Evolutionary conservation across 2,113 vertebrate species (phyloP), one percentile per base, ranked within the genome.

Genomic region (Baryphthengus martii): DNA sequence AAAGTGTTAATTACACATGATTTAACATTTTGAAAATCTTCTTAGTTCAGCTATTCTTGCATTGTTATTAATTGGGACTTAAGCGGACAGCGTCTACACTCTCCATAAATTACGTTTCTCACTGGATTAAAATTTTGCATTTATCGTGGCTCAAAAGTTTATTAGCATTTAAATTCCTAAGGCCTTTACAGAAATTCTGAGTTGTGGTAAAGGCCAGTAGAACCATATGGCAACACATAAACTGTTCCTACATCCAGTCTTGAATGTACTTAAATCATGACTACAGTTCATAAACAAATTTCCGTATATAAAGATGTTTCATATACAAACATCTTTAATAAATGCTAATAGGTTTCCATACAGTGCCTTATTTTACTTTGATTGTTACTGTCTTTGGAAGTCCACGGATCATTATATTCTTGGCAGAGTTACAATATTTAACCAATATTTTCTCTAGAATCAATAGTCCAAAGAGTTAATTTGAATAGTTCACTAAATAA

Each of bases 21-120:
- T 52, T 86, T 83, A 92, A 76, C 58, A 74, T 74, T 96, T 95
- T 80, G 37, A 90, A 77, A 92, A 76, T 86, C 49, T 91, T 87
- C 70, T 67, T 66, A 89, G 37, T 31, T 89, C 63, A 90, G 80
- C 63, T 92, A 86, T 49, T 86, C 49, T 86, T 80, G 56, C 24
- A 53, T 19, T 70, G 50, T 70, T 76, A 92, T 58, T 90, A 94
- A 92, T n/a, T 84, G n/a, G 5, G 37, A 66, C 18, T 94, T 80
- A 62, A 62, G 31, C 58, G 40, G 44, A 94, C 56, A 29, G 40
- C 77, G 50, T 50, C 63, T 62, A 58, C 45, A 28, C 86, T 84
- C 59, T 70, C n/a, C 59, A 70, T 77, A 92, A 95, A 90, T 90
- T 21, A 84, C 35, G 21, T 84, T 91, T 90, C 67, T 83, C 3